Evolutionary conservation across 2,113 vertebrate species (phyloP).

Genomic region (Nothoprocta pentlandii): DNA sequence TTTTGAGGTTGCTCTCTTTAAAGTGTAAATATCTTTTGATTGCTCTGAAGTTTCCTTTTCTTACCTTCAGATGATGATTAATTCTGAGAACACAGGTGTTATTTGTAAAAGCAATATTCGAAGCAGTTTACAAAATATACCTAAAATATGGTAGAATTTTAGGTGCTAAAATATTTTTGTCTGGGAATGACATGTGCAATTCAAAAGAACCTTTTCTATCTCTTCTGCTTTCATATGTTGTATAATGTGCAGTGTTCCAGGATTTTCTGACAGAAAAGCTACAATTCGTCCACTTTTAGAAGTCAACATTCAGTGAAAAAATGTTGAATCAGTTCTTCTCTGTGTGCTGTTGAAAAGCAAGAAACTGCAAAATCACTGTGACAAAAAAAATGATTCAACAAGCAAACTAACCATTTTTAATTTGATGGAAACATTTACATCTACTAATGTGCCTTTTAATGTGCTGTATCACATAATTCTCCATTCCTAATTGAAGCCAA

Average conservation of each 20-base stretch:
- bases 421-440: conserved; percentile 37
- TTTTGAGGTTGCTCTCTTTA: background rate
- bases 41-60: background rate
- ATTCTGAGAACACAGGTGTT: background rate
- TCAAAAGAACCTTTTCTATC: background rate
- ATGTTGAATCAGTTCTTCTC: background rate
- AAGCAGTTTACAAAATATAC: background rate
- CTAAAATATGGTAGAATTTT: background rate
- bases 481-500: conserved; percentile 47
- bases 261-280: background rate
- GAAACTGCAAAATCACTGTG: background rate
- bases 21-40: background rate
- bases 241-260: background rate
- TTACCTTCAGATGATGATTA: background rate
- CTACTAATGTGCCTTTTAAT: conserved; percentile 58
- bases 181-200: background rate
- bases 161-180: background rate
- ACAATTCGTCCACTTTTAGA: background rate
- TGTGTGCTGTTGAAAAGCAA: background rate
- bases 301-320: background rate
- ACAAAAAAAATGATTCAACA: conserved; percentile 31
- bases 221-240: background rate
- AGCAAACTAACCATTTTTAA: conserved; percentile 14
- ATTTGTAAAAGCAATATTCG: background rate
- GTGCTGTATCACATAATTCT: conserved; percentile 46